phyloP scores from a whole-genome alignment of 2,113 vertebrate genomes.

The Nerophis lumbriciformis region DNA sequence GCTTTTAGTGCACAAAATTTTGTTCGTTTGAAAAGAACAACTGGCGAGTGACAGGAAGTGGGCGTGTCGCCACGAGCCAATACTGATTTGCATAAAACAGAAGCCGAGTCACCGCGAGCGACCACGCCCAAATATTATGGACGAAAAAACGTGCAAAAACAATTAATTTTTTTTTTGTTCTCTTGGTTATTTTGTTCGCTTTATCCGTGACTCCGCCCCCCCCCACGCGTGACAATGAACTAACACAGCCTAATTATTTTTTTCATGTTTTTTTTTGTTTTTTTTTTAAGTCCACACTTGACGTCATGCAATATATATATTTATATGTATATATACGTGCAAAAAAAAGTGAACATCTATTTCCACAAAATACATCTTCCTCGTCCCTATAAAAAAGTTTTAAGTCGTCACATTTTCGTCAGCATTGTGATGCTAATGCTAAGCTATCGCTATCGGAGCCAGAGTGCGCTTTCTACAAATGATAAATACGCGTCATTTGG shows the following conservation, averaged over 20 bases:
- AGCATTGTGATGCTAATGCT: conserved; percentile 66
- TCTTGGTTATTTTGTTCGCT: background rate
- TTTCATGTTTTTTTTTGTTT: conserved; percentile 50
- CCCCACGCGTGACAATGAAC: conserved; percentile 47
- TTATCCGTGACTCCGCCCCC: background rate
- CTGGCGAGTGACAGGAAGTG: background rate
- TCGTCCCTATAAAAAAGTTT: conserved; percentile 77
- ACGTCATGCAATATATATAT: conserved; percentile 75
- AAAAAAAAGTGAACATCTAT: conserved; percentile 83
- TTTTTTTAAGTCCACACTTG: conserved; percentile 62
- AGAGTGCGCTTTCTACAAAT: conserved; percentile 53
- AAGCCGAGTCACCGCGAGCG: too few species aligned
- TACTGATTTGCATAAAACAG: background rate
- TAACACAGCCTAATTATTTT: conserved; percentile 63
- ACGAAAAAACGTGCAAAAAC: too few species aligned
- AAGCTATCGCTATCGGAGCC: conserved; percentile 60
- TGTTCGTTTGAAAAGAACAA: background rate
- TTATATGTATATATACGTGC: conserved; percentile 50
- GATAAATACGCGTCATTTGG: conserved; percentile 77
- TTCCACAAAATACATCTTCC: conserved; percentile 80
- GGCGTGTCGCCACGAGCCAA: background rate
- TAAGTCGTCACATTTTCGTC: conserved; percentile 73
- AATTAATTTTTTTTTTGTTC: too few species aligned
- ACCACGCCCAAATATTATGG: too few species aligned
- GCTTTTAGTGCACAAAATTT: background rate